Conservation (phyloP, 2,797 vertebrate species). For the Premnoplex brunnescens region DNA sequence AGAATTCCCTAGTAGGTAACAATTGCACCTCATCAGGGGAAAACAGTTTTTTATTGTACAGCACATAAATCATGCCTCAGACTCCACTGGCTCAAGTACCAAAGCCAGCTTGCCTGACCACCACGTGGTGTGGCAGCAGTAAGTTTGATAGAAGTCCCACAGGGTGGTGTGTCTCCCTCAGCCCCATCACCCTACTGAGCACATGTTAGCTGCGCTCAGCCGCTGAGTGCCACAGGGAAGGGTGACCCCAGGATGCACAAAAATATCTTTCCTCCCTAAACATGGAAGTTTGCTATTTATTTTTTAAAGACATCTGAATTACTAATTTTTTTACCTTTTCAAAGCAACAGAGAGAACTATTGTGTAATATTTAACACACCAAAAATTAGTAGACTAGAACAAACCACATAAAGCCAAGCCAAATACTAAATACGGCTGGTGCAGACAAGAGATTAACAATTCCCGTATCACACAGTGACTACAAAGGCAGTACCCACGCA, state of each 20-base stretch:
- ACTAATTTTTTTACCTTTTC: background rate
- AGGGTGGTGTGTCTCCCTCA: background rate
- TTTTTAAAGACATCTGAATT: background rate
- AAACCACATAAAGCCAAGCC: background rate
- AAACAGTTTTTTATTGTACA: background rate
- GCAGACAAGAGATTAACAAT: background rate
- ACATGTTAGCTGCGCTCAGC: background rate
- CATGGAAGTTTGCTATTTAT: background rate
- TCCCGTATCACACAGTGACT: background rate
- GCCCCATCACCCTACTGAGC: background rate
- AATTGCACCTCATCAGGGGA: background rate
- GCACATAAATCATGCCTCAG: background rate
- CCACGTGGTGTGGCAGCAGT: background rate
- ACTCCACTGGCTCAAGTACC: background rate
- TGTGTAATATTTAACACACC: background rate
- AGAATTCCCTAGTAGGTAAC: background rate
- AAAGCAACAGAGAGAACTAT: background rate
- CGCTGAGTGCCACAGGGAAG: background rate
- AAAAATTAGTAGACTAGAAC: background rate
- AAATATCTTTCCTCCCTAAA: background rate
- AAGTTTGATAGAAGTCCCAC: background rate
- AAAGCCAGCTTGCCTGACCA: background rate
- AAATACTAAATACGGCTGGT: background rate
- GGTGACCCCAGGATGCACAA: rapidly evolving
- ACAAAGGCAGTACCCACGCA: background rate